Percentiles rank a stretch among this genome's conserved stretches.
Conservation (phyloP, 2,888 invertebrate species). For the Acrobasis repandana region DNA sequence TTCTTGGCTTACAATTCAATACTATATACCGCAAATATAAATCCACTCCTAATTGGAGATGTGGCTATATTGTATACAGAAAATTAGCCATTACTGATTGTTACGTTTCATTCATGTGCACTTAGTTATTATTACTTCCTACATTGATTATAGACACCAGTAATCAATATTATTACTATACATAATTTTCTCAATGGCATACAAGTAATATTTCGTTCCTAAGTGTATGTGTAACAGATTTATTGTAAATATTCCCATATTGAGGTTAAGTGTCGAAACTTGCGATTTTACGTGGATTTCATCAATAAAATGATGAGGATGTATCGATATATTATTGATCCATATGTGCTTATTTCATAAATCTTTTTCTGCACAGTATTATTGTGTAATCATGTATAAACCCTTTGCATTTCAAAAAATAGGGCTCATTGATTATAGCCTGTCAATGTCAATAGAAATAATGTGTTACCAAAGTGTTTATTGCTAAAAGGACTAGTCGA, state of each 20-base stretch:
- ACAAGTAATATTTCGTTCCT: constrained; percentile 28
- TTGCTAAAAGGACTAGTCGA: neutral
- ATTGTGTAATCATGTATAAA: constrained; percentile 26
- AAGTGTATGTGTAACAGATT: constrained; percentile 39
- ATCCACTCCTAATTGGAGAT: constrained; percentile 56
- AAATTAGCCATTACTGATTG: constrained; percentile 78
- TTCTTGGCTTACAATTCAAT: constrained; percentile 31
- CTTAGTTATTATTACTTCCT: constrained; percentile 48
- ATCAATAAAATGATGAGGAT: constrained; percentile 33
- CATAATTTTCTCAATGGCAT: constrained; percentile 25
- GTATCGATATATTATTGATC: neutral
- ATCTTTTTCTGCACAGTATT: constrained; percentile 27
- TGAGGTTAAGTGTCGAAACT: constrained; percentile 79
- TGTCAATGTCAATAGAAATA: constrained; percentile 59
- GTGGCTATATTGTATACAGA: constrained; percentile 75
- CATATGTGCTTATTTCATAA: neutral
- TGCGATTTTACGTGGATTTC: constrained; percentile 52
- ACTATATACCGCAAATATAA: constrained; percentile 34
- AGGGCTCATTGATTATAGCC: constrained; percentile 58
- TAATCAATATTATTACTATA: constrained; percentile 26
- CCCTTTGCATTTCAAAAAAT: constrained; percentile 35
- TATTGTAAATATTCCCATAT: constrained; percentile 60
- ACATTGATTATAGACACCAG: constrained; percentile 34
- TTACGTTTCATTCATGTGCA: constrained; percentile 79
- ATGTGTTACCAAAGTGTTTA: constrained; percentile 17